Percentiles rank a stretch among this genome's conserved stretches.
phyloP scores from a whole-genome alignment of 35 echinoderm and acorn worm species.

The Chiridota heheva region DNA sequence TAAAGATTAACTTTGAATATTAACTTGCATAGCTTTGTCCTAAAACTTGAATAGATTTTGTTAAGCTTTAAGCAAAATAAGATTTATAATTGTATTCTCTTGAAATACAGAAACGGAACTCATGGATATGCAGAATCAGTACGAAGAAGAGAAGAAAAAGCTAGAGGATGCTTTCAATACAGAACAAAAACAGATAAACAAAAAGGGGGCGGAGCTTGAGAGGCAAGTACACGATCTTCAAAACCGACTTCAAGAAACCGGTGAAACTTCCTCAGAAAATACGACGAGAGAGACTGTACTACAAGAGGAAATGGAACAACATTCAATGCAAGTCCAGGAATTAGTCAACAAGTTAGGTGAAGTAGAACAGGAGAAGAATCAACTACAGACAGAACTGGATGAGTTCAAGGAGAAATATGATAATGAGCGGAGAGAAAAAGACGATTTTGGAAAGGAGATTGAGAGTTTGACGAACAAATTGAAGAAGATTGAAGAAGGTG shows the following conservation, averaged over 20 bases:
- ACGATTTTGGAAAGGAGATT: slow-evolving; percentile 2
- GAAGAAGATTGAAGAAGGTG: slow-evolving; percentile 1
- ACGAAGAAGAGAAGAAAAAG: too few relatives aligned
- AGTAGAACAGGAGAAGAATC: neutral
- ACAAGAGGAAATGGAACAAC: neutral
- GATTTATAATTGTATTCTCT: too few relatives aligned
- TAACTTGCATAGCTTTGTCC: too few relatives aligned
- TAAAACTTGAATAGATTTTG: too few relatives aligned
- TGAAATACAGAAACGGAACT: too few relatives aligned
- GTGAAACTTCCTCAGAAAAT: neutral
- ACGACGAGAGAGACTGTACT: neutral
- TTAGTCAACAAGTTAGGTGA: neutral
- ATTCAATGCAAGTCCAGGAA: slow-evolving; percentile 10
- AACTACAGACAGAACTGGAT: slow-evolving; percentile 10
- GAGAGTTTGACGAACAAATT: slow-evolving; percentile 3
- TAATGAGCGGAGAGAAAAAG: slow-evolving; percentile 7
- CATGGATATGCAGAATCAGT: too few relatives aligned
- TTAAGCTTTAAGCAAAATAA: too few relatives aligned
- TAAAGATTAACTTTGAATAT: too few relatives aligned
- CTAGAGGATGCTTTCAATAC: too few relatives aligned
- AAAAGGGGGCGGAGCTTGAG: neutral
- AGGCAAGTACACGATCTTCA: neutral
- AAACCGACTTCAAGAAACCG: neutral
- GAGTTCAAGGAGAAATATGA: slow-evolving; percentile 16
- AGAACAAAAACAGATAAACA: too few relatives aligned